Base-by-base conservation (phyloP, 2,888 invertebrate species). In the Diarsia mendica region DNA sequence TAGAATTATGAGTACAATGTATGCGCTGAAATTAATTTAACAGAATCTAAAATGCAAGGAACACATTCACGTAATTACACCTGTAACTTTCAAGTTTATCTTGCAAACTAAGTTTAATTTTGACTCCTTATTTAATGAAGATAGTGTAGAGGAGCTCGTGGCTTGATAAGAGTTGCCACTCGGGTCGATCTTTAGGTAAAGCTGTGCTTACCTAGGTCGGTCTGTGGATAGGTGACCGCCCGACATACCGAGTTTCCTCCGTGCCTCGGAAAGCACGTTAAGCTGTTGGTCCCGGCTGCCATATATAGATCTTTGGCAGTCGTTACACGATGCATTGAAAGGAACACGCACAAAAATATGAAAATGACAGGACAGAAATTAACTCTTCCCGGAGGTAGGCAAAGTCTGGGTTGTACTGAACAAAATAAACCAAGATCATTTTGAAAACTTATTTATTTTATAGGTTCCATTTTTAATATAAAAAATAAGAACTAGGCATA, bases 1-100 rank as follows among this genome's bases (percentile, higher is more conserved):
- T 28, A 23, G 53, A 82, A 77, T 67, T 70, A 79, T 58, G 33
- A 63, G 55, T 63, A 49, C 48, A 82, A 77, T 82, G 33, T 55
- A 55, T 20, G 60, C 39, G 65, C 18, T 55, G 23, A 58, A 66
- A 58, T 69, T 77, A 6, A 60, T 82, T 82, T 33, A 82, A 58
- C 15, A 46, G 9, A 82, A 55, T 70, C 60, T 82, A 60, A 82
- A 77, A 66, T 82, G 49, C 68, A 33, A 53, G 9, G 53, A 49
- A 66, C 15, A 65, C 33, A 46, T 60, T 55, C 33, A 61, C 20
- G 20, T 53, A 60, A 48, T 66, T 75, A 48, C 10, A 53, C 48
- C 23, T 55, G 44, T 28, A 33, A 44, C 18, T 67, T 61, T 67
- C 20, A 2, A 49, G n/a, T 61, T 75, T 33, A 60, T 23, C 18